Conservation (phyloP, 2,113 vertebrate species). For the Ameiurus melas region DNA sequence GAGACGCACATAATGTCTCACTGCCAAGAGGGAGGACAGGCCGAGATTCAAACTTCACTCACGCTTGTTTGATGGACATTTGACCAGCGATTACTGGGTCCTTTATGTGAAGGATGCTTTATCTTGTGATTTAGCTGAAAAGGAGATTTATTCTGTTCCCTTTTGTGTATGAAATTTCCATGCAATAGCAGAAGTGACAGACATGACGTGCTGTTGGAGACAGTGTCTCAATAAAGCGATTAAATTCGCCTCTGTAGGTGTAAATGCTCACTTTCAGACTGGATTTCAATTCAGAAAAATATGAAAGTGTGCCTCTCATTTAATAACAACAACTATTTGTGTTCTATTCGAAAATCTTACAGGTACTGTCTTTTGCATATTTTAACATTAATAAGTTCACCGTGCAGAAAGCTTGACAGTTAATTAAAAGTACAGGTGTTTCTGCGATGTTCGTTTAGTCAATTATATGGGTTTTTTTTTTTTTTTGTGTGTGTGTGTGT, state of each 20-base stretch:
- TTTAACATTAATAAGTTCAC: conserved; percentile 30
- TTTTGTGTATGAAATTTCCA: conserved; percentile 18
- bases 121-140: conserved; percentile 30
- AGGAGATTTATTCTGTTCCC: conserved; percentile 1
- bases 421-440: conserved; percentile 26
- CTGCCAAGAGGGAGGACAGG: conserved; percentile 49
- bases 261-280: neutral
- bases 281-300: neutral
- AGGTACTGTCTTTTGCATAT: conserved; percentile 13
- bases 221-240: neutral
- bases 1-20: conserved; percentile 77
- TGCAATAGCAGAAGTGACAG: neutral
- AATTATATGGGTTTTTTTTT: neutral
- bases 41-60: conserved; percentile 40
- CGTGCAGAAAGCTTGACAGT: neutral
- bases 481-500: too few relatives aligned
- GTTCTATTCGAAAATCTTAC: neutral
- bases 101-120: conserved; percentile 27
- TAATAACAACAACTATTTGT: neutral
- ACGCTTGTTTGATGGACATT: conserved; percentile 35
- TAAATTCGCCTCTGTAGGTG: neutral
- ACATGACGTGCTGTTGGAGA: neutral
- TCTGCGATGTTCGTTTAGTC: conserved; percentile 23
- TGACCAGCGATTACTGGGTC: conserved; percentile 9
- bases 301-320: neutral